Evolutionary conservation across 2,113 vertebrate genomes (phyloP).

Genomic region (Suricata suricatta): DNA sequence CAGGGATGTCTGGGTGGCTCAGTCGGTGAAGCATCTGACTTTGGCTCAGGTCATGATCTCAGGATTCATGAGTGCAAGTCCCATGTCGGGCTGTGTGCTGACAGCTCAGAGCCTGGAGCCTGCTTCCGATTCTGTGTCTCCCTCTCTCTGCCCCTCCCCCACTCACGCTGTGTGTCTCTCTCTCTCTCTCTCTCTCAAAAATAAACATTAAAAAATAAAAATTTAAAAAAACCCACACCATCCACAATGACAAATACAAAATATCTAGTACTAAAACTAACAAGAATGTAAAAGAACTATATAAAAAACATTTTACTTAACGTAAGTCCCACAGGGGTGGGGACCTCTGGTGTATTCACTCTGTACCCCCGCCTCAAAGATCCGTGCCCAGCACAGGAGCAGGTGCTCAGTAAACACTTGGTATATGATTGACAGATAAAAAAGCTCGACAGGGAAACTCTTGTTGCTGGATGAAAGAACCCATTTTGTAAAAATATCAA

Average conservation of each 20-base stretch:
- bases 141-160: too few species aligned
- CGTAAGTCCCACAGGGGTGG: background rate
- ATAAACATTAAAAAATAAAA: too few species aligned
- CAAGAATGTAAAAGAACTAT: background rate
- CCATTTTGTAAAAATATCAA: background rate
- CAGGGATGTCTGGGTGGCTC: too few species aligned
- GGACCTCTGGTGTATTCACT: background rate
- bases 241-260: background rate
- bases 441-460: background rate
- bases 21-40: too few species aligned
- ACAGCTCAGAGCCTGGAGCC: too few species aligned
- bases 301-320: background rate
- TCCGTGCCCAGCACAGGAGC: too few species aligned
- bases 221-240: background rate
- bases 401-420: background rate
- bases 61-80: too few species aligned
- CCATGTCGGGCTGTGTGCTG: too few species aligned
- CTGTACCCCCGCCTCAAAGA: background rate
- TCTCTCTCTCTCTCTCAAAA: too few species aligned
- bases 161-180: too few species aligned
- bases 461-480: background rate
- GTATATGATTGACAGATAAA: background rate
- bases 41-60: too few species aligned
- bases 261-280: background rate
- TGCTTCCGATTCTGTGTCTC: too few species aligned